A percentile compares a stretch with the other conserved stretches of the same genome.
Conservation (phyloP, 2,113 vertebrate species). For the Natator depressus region DNA sequence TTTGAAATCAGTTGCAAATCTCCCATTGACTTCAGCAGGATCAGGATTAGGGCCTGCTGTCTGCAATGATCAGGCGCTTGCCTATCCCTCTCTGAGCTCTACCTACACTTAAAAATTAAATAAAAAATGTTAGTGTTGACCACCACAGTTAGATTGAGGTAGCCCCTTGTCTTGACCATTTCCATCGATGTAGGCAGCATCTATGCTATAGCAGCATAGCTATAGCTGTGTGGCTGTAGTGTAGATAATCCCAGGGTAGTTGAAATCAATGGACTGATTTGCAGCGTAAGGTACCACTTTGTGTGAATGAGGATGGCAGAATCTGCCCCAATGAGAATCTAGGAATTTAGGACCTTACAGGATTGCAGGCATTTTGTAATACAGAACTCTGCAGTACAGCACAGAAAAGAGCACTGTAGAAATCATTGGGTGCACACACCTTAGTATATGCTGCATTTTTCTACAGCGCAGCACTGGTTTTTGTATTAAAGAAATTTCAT, state of each 20-base stretch:
- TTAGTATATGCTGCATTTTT: not conserved
- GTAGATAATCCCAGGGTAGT: not conserved
- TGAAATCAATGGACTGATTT: not conserved
- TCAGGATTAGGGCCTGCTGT: not conserved
- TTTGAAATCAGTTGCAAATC: not conserved
- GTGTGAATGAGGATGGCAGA: not conserved
- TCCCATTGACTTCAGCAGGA: not conserved
- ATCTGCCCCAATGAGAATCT: not conserved
- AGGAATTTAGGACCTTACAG: not conserved
- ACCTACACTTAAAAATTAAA: not conserved
- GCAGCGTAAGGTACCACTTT: not conserved
- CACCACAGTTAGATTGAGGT: not conserved
- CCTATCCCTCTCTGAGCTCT: not conserved
- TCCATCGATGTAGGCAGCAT: not conserved
- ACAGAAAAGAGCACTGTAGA: rapidly evolving
- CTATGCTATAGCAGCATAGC: too few species aligned
- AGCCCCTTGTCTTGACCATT: not conserved
- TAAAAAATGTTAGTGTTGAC: too few species aligned
- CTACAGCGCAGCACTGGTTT: not conserved
- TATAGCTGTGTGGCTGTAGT: not conserved
- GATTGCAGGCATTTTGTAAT: not conserved
- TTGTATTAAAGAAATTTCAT: not conserved
- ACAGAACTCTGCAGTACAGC: not conserved
- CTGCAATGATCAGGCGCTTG: rapidly evolving
- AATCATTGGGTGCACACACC: not conserved